Conservation (phyloP, 2,113 vertebrate species). For the Bubalus kerabau region DNA sequence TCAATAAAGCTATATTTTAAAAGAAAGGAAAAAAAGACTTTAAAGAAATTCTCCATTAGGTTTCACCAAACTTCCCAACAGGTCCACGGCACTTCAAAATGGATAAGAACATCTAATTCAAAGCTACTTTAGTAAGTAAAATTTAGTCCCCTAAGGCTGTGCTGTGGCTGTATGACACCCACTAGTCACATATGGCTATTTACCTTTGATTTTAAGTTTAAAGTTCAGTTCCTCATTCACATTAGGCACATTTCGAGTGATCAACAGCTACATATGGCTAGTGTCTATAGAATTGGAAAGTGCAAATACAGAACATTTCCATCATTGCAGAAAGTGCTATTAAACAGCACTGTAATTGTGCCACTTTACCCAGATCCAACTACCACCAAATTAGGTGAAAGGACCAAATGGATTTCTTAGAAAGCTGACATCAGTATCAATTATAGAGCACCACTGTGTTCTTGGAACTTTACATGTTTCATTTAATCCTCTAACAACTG, state of each 20-base stretch:
- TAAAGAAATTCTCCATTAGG: neutral
- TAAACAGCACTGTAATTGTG: neutral
- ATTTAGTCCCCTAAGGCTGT: neutral
- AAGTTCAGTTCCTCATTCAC: neutral
- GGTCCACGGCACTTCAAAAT: neutral
- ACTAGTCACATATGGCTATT: neutral
- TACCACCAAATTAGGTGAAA: neutral
- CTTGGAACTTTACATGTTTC: neutral
- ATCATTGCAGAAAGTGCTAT: neutral
- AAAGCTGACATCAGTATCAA: neutral
- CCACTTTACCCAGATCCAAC: neutral
- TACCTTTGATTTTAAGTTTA: neutral
- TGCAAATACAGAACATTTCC: neutral
- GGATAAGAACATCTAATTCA: neutral
- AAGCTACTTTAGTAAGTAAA: slow-evolving; percentile 17
- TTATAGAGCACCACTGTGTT: neutral
- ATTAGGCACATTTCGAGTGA: neutral
- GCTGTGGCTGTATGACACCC: neutral
- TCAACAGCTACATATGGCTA: neutral
- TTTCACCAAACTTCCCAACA: neutral
- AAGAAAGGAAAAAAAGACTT: neutral
- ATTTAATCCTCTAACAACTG: neutral
- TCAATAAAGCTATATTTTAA: neutral
- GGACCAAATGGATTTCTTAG: neutral
- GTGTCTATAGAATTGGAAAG: neutral